These are phyloP conservation scores for Ginglymostoma cirratum DNA, from an alignment of 2,113 vertebrate species.

Conservation along the genomic window DNA sequence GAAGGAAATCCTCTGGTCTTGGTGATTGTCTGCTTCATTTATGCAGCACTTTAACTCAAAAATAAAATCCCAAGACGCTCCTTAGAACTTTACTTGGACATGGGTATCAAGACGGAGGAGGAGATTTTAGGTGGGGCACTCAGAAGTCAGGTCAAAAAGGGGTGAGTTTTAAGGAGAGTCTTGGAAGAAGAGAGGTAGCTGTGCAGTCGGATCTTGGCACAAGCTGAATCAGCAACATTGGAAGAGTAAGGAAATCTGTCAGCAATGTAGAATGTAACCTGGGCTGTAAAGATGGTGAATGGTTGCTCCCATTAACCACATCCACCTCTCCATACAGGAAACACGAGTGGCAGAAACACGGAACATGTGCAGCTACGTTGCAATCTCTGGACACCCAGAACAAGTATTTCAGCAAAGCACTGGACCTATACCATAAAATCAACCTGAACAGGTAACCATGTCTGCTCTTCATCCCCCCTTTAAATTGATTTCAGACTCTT, in stretches of 20 bases:
- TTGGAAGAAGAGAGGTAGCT: neutral
- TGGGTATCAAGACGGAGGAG: neutral
- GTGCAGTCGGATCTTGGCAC: neutral
- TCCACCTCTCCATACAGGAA: conserved; percentile 47
- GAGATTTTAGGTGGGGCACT: neutral
- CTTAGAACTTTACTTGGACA: neutral
- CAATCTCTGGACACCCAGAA: conserved; percentile 53
- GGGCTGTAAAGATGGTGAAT: neutral
- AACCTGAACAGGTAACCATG: conserved; percentile 56
- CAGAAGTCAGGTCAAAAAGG: neutral
- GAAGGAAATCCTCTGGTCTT: neutral
- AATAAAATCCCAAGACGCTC: neutral
- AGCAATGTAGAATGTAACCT: neutral
- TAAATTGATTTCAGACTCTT: neutral
- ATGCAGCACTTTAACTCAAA: neutral
- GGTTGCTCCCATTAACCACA: no score
- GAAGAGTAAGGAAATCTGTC: neutral
- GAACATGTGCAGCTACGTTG: conserved; percentile 62
- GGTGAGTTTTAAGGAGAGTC: neutral
- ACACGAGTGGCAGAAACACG: conserved; percentile 69
- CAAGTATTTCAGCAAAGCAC: conserved; percentile 61
- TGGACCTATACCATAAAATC: conserved; percentile 53
- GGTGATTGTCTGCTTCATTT: neutral
- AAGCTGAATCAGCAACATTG: neutral
- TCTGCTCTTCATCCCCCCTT: neutral